Conservation (phyloP, 2,888 invertebrate genomes). For the Tanaodytes sp. region DNA sequence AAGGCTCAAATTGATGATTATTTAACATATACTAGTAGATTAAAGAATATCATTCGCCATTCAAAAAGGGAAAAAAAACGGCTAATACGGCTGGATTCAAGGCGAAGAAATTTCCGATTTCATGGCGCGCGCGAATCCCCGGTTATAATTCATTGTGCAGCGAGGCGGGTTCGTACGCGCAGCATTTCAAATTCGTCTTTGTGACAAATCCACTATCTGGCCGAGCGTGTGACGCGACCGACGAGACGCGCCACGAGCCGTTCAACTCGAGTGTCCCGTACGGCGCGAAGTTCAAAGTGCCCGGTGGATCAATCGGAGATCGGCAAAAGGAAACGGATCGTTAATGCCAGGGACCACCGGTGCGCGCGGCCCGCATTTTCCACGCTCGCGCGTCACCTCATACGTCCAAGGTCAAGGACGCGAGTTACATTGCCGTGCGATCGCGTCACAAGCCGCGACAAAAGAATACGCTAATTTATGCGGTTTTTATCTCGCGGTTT, state of each 20-base stretch:
- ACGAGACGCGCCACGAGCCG: too few species aligned
- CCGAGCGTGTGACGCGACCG: conserved; percentile 21
- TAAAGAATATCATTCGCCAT: too few species aligned
- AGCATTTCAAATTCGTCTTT: conserved; percentile 19
- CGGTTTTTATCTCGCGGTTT: conserved; percentile 45
- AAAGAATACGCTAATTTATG: conserved; percentile 52
- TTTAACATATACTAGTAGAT: too few species aligned
- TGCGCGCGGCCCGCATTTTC: conserved; percentile 71
- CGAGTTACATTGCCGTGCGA: conserved; percentile 59
- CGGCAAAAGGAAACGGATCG: conserved; percentile 57
- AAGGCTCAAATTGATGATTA: too few species aligned
- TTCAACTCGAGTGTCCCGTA: too few species aligned
- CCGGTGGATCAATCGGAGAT: too few species aligned
- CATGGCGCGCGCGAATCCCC: too few species aligned
- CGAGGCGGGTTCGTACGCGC: too few species aligned
- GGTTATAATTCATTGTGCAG: too few species aligned
- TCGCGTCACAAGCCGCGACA: conserved; percentile 51
- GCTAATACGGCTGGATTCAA: too few species aligned
- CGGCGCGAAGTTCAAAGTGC: conserved; percentile 47
- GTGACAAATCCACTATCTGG: conserved; percentile 36
- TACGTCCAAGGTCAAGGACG: conserved; percentile 68
- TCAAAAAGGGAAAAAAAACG: too few species aligned
- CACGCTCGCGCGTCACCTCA: conserved; percentile 60
- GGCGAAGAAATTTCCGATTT: too few species aligned
- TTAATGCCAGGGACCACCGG: conserved; percentile 66